Conservation (phyloP, 2,888 invertebrate genomes). For the Tanaodytes sp. region DNA sequence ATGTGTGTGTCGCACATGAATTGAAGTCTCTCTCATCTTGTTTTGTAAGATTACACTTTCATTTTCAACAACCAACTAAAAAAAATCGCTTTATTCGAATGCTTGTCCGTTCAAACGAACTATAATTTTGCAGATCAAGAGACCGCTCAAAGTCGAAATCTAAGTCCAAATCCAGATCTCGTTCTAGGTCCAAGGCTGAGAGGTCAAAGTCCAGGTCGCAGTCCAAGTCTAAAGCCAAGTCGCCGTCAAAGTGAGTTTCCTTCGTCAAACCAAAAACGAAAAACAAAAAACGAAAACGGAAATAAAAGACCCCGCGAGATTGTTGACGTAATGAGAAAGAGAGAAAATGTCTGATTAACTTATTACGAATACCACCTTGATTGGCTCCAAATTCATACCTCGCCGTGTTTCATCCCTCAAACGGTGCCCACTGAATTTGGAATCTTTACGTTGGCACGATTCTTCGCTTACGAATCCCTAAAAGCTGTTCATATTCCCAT, state of each 20-base stretch:
- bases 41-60: too few species aligned
- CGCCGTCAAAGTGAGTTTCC: conserved; percentile 73
- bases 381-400: too few species aligned
- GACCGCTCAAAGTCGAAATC: conserved; percentile 80
- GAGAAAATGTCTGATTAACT: conserved; percentile 47
- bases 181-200: conserved; percentile 76
- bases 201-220: conserved; percentile 76
- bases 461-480: too few species aligned
- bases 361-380: too few species aligned
- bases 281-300: conserved; percentile 1
- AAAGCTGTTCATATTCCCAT: too few species aligned
- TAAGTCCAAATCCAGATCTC: conserved; percentile 79
- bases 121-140: conserved; percentile 76
- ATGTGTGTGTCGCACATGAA: too few species aligned
- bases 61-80: too few species aligned
- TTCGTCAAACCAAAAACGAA: conserved; percentile 26
- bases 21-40: too few species aligned
- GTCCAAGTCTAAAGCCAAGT: conserved; percentile 75
- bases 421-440: too few species aligned
- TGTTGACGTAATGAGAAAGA: conserved; percentile 25
- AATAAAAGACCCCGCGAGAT: conserved; percentile 12
- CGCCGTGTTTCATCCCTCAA: too few species aligned
- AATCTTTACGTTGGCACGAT: too few species aligned
- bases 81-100: conserved; percentile 52
- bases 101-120: conserved; percentile 54